Base-by-base conservation (phyloP, 1,140 invertebrate genomes). In the Leptopilina boulardi region DNA sequence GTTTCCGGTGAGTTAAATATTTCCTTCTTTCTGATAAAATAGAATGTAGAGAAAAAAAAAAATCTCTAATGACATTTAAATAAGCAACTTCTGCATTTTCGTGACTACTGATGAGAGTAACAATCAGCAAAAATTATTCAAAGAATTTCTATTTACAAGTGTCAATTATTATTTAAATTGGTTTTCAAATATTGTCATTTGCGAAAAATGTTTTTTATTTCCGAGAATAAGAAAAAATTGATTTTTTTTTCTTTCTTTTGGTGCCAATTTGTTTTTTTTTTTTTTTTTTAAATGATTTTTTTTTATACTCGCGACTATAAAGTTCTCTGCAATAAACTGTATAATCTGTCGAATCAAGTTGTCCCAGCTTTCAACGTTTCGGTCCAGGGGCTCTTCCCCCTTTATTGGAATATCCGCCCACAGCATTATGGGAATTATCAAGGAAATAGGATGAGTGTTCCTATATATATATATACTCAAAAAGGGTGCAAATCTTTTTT, bases 381-480 rank as follows among this genome's bases (percentile, higher is more conserved):
- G 82, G 84, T 83, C 80, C 83, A 80, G 82, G 82, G 81, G 82
- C 84, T 84, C 83, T 89, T 88, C 88, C 89, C 89, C 86, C 86
- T 91, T 90, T 90, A 90, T 91, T 90, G 88, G 85, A 90, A 91
- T 91, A 91, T 91, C 89, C 90, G 89, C 90, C 89, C 87, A 89
- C 88, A 89, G 87, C 88, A 90, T 90, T 89, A 90, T 89, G 85
- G 86, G 88, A 91, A 91, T 91, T 89, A 91, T 91, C 84, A 88
- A 90, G 88, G 88, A 89, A 90, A 90, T 89, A 83, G 88, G 86
- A 88, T 87, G 87, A 89, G 86, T 88, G 84, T 83, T 75, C 82
- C 81, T 80, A 80, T 86, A 80, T 87, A 38, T 9, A 38, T 38
- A n/a, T n/a, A n/a, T n/a, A n/a, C 80, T 82, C 82, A 83, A 56